These are phyloP conservation scores for Acrocera orbiculus DNA, from an alignment of 2,888 invertebrate genomes.

Conservation along the genomic window DNA sequence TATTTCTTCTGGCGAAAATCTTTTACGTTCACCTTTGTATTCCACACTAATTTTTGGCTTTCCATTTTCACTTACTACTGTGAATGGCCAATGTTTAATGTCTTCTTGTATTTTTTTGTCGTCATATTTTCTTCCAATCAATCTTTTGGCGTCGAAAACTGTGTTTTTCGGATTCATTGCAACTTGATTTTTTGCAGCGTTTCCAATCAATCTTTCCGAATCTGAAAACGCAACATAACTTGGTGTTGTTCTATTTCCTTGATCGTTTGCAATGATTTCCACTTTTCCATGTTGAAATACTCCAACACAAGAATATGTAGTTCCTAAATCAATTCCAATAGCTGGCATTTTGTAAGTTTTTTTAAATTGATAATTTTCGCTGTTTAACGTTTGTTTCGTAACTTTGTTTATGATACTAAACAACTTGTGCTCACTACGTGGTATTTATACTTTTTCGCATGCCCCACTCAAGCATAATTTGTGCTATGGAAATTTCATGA, in stretches of 20 bases:
- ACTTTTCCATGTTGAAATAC: constrained; percentile 65
- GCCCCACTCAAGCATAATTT: too few species aligned
- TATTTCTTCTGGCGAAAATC: constrained; percentile 83
- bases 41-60: constrained; percentile 69
- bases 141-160: constrained; percentile 85
- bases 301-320: constrained; percentile 65
- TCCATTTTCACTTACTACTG: constrained; percentile 61
- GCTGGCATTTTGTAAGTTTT: constrained; percentile 40
- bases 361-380: too few species aligned
- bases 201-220: constrained; percentile 68
- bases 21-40: constrained; percentile 78
- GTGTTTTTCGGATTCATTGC: constrained; percentile 85
- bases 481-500: too few species aligned
- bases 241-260: constrained; percentile 65
- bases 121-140: constrained; percentile 83
- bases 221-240: constrained; percentile 70
- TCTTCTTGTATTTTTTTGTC: constrained; percentile 82
- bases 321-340: constrained; percentile 68
- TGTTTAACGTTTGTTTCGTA: too few species aligned
- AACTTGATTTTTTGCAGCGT: constrained; percentile 72
- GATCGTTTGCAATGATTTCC: constrained; percentile 70
- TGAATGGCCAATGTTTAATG: constrained; percentile 91
- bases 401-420: too few species aligned
- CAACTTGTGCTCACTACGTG: too few species aligned
- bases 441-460: too few species aligned